Evolutionary conservation across 2,113 vertebrate genomes (phyloP).

Genomic region (Oreochromis niloticus): DNA sequence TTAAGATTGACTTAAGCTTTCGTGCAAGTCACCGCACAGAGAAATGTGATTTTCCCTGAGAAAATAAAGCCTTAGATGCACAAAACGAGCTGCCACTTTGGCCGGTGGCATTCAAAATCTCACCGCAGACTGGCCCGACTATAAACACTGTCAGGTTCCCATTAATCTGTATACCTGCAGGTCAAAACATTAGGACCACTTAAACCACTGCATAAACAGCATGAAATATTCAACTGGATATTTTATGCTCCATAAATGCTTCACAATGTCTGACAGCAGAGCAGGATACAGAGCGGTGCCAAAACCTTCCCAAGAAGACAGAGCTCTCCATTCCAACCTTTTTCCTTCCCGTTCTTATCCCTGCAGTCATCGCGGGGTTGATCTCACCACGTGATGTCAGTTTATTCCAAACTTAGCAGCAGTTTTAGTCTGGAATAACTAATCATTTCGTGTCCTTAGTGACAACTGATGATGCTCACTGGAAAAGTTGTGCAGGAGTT

Average conservation of each 20-base stretch:
- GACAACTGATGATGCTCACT: not conserved
- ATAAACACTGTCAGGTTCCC: not conserved
- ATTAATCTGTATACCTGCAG: not conserved
- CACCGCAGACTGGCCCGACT: not conserved
- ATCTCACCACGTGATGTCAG: not conserved
- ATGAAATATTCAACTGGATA: not conserved
- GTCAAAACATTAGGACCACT: not conserved
- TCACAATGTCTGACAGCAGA: not conserved
- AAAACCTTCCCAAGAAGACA: not conserved
- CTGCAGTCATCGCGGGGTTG: not conserved
- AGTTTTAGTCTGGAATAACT: not conserved
- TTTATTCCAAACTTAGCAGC: not conserved
- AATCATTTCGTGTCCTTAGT: not conserved
- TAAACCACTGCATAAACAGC: not conserved
- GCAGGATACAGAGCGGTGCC: not conserved
- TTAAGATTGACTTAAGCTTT: not conserved
- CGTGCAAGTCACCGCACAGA: accelerated
- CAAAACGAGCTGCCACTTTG: not conserved
- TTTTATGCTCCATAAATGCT: not conserved
- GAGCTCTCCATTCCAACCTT: not conserved
- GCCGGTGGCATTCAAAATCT: not conserved
- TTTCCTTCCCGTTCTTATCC: not conserved
- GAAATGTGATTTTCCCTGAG: not conserved
- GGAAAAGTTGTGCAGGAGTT: not conserved
- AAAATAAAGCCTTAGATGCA: not conserved